Conservation (phyloP, 2,797 vertebrate genomes). For the Chloroceryle amazona region DNA sequence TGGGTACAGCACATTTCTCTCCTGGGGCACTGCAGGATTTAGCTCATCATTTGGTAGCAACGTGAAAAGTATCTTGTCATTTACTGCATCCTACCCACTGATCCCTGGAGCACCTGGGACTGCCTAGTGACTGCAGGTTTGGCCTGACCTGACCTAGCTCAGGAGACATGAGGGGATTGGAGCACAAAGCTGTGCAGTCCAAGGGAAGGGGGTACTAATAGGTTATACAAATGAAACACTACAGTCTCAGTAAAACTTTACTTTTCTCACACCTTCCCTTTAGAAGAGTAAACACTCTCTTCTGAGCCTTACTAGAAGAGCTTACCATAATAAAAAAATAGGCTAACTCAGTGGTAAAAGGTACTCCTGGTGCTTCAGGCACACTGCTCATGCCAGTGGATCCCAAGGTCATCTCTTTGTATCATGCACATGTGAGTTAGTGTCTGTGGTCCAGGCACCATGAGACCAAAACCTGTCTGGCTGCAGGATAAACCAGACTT, state of each 20-base stretch:
- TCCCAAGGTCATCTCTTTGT: neutral
- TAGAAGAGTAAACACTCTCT: neutral
- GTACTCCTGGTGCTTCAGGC: neutral
- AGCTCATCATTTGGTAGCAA: rapidly evolving
- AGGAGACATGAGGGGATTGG: rapidly evolving
- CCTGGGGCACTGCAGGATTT: neutral
- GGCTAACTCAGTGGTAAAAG: neutral
- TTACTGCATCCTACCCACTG: rapidly evolving
- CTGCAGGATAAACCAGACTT: neutral
- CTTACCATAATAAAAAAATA: neutral
- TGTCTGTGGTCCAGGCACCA: neutral
- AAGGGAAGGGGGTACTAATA: neutral
- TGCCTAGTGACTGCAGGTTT: neutral
- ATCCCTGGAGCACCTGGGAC: neutral
- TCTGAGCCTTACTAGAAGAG: neutral
- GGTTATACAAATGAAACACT: neutral
- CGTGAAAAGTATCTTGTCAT: neutral
- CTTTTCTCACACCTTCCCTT: neutral
- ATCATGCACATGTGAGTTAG: too few relatives aligned
- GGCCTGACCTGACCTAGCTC: neutral
- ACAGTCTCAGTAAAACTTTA: neutral
- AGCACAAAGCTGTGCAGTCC: neutral
- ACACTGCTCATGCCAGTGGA: neutral
- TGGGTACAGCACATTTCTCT: neutral
- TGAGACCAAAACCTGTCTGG: neutral